These are phyloP conservation scores for Eulacestoma nigropectus DNA, from an alignment of 2,113 vertebrate genomes.

Conservation along the genomic window DNA sequence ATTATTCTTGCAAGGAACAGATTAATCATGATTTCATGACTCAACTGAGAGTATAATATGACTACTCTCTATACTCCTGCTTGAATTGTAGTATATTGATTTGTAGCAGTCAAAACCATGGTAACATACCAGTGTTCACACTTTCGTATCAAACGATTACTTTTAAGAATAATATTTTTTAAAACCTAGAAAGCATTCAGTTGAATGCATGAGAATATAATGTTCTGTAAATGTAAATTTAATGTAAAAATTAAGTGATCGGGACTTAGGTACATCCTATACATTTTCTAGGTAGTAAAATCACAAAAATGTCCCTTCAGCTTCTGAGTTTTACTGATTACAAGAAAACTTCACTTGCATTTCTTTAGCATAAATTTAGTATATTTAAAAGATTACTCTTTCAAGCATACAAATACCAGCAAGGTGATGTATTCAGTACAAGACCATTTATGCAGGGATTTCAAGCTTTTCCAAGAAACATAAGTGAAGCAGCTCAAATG, in stretches of 20 bases:
- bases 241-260: slow-evolving; percentile 23
- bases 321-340: background rate
- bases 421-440: background rate
- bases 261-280: background rate
- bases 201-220: slow-evolving; percentile 14
- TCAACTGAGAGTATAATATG: background rate
- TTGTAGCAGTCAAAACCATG: slow-evolving; percentile 32
- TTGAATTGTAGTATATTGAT: slow-evolving; percentile 47
- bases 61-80: slow-evolving; percentile 15
- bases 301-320: background rate
- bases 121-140: slow-evolving; percentile 12
- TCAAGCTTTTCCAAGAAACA: background rate
- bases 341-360: background rate
- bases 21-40: slow-evolving; percentile 48
- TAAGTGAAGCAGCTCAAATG: background rate
- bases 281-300: slow-evolving; percentile 22
- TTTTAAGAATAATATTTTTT: slow-evolving; percentile 51
- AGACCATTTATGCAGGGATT: background rate
- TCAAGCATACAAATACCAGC: background rate
- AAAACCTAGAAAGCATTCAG: slow-evolving; percentile 32
- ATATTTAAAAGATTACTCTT: background rate
- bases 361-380: background rate
- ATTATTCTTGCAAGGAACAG: slow-evolving; percentile 42
- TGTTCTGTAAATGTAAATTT: background rate
- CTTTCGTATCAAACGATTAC: slow-evolving; percentile 36